Percentiles rank a stretch among this genome's conserved stretches.
Conservation (phyloP, 2,113 vertebrate genomes). For the Microcebus tavaratra region DNA sequence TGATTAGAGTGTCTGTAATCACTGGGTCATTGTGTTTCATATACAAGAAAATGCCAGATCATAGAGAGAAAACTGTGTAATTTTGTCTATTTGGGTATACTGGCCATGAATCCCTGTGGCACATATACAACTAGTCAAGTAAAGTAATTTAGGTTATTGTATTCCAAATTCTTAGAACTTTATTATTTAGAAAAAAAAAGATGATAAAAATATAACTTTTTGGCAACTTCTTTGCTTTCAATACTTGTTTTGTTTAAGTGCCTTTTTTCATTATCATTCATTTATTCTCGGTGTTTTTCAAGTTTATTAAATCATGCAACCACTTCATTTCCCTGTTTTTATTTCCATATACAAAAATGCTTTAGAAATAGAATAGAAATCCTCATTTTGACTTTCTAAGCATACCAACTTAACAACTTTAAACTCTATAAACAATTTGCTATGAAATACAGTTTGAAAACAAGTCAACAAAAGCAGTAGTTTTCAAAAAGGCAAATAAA, state of each 20-base stretch:
- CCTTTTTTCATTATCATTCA: neutral
- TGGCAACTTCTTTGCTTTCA: neutral
- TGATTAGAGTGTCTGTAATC: neutral
- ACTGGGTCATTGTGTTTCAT: neutral
- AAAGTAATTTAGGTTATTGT: neutral
- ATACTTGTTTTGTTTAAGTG: neutral
- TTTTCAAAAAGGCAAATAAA: constrained; percentile 16
- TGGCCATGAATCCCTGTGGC: fast-evolving
- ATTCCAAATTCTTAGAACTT: fast-evolving
- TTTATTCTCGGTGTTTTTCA: neutral
- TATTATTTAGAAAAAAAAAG: neutral
- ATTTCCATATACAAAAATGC: neutral
- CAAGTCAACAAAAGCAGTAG: neutral
- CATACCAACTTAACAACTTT: neutral
- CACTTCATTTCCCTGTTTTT: neutral
- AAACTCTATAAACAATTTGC: neutral
- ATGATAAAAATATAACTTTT: neutral
- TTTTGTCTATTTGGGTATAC: neutral
- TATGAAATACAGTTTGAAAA: constrained; percentile 27
- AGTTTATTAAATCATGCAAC: neutral
- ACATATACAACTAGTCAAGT: neutral
- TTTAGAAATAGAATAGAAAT: neutral
- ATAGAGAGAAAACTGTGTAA: neutral
- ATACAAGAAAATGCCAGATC: neutral
- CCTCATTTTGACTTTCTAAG: neutral